Evolutionary conservation across 2,888 invertebrate genomes (phyloP), one percentile per base, ranked within the genome.

Genomic region (Tachina grossa): DNA sequence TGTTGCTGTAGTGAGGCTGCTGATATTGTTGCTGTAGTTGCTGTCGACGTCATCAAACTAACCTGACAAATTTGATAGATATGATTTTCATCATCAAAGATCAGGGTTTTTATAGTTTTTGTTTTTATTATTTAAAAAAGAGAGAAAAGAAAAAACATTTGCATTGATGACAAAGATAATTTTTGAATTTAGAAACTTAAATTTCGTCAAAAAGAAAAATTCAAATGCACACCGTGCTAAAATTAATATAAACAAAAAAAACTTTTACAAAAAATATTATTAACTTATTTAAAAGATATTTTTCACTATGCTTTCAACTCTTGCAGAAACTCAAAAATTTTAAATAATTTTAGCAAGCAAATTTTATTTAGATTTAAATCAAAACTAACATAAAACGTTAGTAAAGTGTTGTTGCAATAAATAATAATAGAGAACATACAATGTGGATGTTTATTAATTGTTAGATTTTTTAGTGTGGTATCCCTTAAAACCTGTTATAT

Each of bases 31-130:
- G 87, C 85, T 76, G 88, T 89, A 89, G 89, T 84, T 87, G 83
- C 55, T 72, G 90, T 91, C 91, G 92, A 90, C 92, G 90, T 92
- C 91, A 90, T 91, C 92, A 89, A 91, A 91, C 91, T 91, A 91
- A 92, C 91, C 91, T 91, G 91, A 91, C 91, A 90, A 91, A 91
- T 79, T 82, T 74, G 69, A 80, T 65, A 69, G 82, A 80, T 57
- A 71, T 79, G 85, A 75, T 83, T 83, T 83, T 57, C 63, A 77
- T 83, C 83, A 83, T 77, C 83, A 83, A 31, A 83, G 71, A 77
- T 83, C 83, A 77, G 63, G 1, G 39, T 66, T 51, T 57, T 22
- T 47, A 10, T 71, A 19, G 45, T 53, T 59, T 61, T 68, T 47
- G 41, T 53, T 45, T 53, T 47, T 65, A 55, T 16, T 45, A 61